A percentile compares a stretch with the other conserved stretches of the same genome.
phyloP scores from a whole-genome alignment of 2,888 invertebrate genomes.

The Papilio gigon region DNA sequence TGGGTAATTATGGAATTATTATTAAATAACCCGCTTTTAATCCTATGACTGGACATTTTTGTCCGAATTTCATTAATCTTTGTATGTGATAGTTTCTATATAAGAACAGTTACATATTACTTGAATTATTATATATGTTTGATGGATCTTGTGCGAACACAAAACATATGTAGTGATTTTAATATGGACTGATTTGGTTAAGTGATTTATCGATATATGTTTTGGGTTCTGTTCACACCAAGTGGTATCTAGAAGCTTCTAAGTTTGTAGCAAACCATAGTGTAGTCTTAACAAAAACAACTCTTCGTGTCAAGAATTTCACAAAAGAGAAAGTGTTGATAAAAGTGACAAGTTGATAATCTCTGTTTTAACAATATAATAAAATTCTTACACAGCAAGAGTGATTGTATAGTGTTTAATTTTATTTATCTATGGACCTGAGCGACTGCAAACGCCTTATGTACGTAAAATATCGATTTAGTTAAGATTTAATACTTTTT shows the following conservation, averaged over 20 bases:
- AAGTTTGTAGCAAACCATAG: conserved; percentile 9
- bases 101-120: neutral
- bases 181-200: conserved; percentile 73
- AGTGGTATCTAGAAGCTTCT: neutral
- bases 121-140: conserved; percentile 2
- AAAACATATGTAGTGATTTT: conserved; percentile 43
- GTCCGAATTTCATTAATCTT: neutral
- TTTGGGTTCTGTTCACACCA: conserved; percentile 32
- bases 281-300: neutral
- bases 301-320: neutral
- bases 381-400: conserved; percentile 9
- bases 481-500: too few species aligned
- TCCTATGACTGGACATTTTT: conserved; percentile 5
- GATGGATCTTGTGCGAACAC: neutral
- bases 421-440: neutral
- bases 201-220: conserved; percentile 54
- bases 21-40: too few species aligned
- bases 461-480: too few species aligned
- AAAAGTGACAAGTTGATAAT: conserved; percentile 20
- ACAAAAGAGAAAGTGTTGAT: conserved; percentile 2
- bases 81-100: neutral
- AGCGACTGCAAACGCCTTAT: neutral
- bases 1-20: too few species aligned
- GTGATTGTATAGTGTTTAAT: neutral
- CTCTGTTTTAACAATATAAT: conserved; percentile 24